Evolutionary conservation across 1,140 invertebrate genomes (phyloP), one percentile per base, ranked within the genome.

Genomic region (Atta texana): DNA sequence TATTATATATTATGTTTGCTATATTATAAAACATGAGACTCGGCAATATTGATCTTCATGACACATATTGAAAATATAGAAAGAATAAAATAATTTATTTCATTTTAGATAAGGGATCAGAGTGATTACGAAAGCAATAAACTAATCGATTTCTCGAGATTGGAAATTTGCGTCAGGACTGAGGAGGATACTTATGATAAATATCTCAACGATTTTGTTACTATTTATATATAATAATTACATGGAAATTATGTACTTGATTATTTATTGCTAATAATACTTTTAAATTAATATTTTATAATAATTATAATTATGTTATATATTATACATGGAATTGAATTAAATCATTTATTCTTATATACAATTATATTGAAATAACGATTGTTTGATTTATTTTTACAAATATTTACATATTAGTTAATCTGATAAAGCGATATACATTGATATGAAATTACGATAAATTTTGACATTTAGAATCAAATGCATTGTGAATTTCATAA

Each of bases 131-230:
- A 14, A 10, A 72, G 57, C 10, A 66, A 63, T 75, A 34, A 34
- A 34, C 5, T 34, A 34, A 69, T 61, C 2, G 63, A 88, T 57
- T 86, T 86, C 21, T 90, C 91, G 2, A 93, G 95, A 75, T 90
- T 96, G 4, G 96, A 96, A 66, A 94, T 96, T 88, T 96, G 95
- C 82, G 96, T 96, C 0, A 92, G 96, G 57, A 94, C 93, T 0
- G 95, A 96, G 90, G 93, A 93, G 6, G 96, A 96, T 81, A 96
- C 95, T 91, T 96, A 96, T 59, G 96, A 96, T 76, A 92, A 87
- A 49, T 92, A 91, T 7, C 95, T 96, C 10, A 96, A 96, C 82
- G 92, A 92, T 85, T 16, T 90, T 21, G 93, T 95, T 21, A 95
- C 94, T 5, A 14, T 94, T 39, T 93, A 94, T 31, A 66, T 88